Evolutionary conservation across 2,113 vertebrate species (phyloP).

Genomic region (Neodontobutis hainanensis): DNA sequence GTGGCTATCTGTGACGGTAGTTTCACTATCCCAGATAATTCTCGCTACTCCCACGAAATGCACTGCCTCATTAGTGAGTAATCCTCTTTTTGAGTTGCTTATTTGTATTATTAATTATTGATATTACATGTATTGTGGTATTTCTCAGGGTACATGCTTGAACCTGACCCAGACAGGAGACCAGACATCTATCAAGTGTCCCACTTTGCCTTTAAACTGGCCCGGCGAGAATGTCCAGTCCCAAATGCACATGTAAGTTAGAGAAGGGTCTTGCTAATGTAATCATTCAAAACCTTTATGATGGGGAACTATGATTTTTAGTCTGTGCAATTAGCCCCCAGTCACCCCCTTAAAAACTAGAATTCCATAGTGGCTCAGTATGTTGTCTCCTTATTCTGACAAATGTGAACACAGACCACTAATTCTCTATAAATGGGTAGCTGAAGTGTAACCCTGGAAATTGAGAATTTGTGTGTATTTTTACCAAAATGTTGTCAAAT

Average conservation of each 20-base stretch:
- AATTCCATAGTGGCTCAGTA: conserved; percentile 39
- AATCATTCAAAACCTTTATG: conserved; percentile 10
- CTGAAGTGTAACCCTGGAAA: background rate
- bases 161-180: conserved; percentile 93
- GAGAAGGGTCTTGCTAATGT: background rate
- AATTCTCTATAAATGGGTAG: conserved; percentile 5
- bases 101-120: background rate
- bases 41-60: conserved; percentile 94
- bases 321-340: conserved; percentile 28
- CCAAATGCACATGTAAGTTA: conserved; percentile 91
- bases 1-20: conserved; percentile 98
- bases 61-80: conserved; percentile 98
- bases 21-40: conserved; percentile 98
- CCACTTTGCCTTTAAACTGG: conserved; percentile 92
- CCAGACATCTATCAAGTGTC: conserved; percentile 98
- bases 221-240: conserved; percentile 89
- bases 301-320: conserved; percentile 23
- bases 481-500: background rate
- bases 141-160: conserved; percentile 92
- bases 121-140: background rate
- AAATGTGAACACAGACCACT: conserved; percentile 9
- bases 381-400: conserved; percentile 23
- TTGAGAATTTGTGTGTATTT: background rate
- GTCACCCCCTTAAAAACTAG: conserved; percentile 16
- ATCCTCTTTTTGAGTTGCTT: background rate